Evolutionary conservation across 2,113 vertebrate genomes (phyloP).

Genomic region (Trogon surrucura): DNA sequence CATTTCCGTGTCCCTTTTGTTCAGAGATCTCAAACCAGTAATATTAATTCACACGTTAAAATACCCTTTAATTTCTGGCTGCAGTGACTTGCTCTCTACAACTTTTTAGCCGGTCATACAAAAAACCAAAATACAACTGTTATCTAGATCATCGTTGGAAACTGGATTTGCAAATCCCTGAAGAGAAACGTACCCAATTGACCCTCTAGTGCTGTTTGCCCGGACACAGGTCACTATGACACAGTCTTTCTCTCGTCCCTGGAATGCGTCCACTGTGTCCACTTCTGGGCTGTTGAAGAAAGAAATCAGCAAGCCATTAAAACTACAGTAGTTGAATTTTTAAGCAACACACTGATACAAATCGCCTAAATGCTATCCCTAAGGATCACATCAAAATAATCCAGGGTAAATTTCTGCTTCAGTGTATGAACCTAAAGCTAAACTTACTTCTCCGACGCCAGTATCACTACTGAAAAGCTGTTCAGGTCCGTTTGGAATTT

Average conservation of each 20-base stretch:
- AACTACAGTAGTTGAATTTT: not conserved
- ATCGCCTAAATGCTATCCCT: not conserved
- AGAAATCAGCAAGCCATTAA: not conserved
- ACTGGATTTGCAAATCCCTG: not conserved
- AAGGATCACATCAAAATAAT: not conserved
- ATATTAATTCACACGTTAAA: not conserved
- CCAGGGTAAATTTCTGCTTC: not conserved
- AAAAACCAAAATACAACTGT: not conserved
- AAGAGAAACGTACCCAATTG: slow-evolving; percentile 80
- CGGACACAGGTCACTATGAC: slow-evolving; percentile 87
- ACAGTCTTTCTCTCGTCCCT: slow-evolving; percentile 89
- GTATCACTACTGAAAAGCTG: not conserved
- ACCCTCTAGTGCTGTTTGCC: slow-evolving; percentile 75
- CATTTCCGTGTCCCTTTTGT: not conserved
- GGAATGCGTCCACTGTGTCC: slow-evolving; percentile 88
- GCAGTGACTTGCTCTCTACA: not conserved
- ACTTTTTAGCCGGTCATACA: not conserved
- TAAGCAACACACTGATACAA: not conserved
- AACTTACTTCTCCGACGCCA: not conserved
- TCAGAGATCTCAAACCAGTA: not conserved
- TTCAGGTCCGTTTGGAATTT: not conserved
- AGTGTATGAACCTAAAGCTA: not conserved
- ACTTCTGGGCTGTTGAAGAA: slow-evolving; percentile 74
- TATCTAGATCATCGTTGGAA: not conserved
- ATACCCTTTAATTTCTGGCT: not conserved